Conservation (phyloP, 2,888 invertebrate genomes). For the Plutella xylostella region DNA sequence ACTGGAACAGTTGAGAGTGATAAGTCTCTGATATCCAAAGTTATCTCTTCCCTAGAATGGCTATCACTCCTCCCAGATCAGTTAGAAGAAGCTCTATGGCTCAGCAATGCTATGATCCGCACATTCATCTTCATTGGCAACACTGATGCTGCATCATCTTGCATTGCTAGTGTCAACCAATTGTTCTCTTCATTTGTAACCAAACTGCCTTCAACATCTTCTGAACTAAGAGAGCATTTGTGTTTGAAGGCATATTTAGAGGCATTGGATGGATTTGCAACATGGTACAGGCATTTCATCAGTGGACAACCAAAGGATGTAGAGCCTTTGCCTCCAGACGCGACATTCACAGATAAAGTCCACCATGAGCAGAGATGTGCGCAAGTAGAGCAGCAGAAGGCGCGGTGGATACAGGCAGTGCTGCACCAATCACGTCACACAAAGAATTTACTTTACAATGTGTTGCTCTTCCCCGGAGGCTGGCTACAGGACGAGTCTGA, state of each 20-base stretch:
- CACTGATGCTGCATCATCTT: slow-evolving; percentile 82
- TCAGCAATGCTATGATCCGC: slow-evolving; percentile 90
- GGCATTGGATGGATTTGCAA: slow-evolving; percentile 87
- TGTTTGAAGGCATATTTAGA: slow-evolving; percentile 90
- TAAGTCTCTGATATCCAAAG: slow-evolving; percentile 48
- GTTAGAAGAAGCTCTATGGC: slow-evolving; percentile 82
- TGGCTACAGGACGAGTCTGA: slow-evolving; percentile 84
- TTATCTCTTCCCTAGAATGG: slow-evolving; percentile 82
- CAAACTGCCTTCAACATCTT: slow-evolving; percentile 47
- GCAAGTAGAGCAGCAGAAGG: slow-evolving; percentile 81
- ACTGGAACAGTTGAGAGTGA: slow-evolving; percentile 72
- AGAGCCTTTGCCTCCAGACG: slow-evolving; percentile 65
- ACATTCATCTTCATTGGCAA: slow-evolving; percentile 86
- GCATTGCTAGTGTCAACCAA: slow-evolving; percentile 61
- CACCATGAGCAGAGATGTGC: slow-evolving; percentile 87
- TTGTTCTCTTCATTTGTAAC: slow-evolving; percentile 48
- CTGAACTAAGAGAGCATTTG: slow-evolving; percentile 82
- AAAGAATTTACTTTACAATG: slow-evolving; percentile 84
- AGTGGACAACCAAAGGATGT: slow-evolving; percentile 82
- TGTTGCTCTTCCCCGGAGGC: slow-evolving; percentile 89
- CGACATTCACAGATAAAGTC: slow-evolving; percentile 88
- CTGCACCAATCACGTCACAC: slow-evolving; percentile 80
- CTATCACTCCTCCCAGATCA: slow-evolving; percentile 83
- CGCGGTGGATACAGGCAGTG: slow-evolving; percentile 79
- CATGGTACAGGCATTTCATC: slow-evolving; percentile 89